phyloP scores from a whole-genome alignment of 2,113 vertebrate species.

The Hippocampus comes region DNA sequence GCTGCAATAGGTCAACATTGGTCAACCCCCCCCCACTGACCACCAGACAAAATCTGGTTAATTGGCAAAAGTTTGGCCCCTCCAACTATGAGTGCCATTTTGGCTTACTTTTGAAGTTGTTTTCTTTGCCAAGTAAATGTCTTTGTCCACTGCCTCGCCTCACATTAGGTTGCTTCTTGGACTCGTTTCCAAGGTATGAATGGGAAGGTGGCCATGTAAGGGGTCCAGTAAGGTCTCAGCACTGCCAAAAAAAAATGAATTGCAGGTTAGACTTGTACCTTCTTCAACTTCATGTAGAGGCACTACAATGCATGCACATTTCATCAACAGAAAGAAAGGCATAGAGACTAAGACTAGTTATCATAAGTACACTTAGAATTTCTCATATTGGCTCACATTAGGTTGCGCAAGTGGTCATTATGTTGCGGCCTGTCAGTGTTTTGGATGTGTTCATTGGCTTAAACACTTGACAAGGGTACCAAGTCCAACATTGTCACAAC shows the following conservation, averaged over 20 bases:
- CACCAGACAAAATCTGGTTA: neutral
- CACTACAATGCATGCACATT: neutral
- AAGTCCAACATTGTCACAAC: neutral
- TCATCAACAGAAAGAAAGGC: neutral
- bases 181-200: constrained; percentile 32
- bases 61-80: neutral
- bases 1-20: neutral
- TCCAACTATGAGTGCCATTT: neutral
- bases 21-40: too few relatives aligned
- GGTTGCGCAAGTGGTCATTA: too few relatives aligned
- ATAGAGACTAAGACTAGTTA: neutral
- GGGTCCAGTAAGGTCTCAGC: constrained; percentile 31
- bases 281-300: neutral
- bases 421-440: too few relatives aligned
- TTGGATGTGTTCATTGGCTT: too few relatives aligned
- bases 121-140: constrained; percentile 1
- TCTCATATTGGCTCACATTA: too few relatives aligned
- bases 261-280: constrained; percentile 5
- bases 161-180: constrained; percentile 22
- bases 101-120: constrained; percentile 10
- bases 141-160: constrained; percentile 2
- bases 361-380: too few relatives aligned
- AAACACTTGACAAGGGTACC: too few relatives aligned
- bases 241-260: constrained; percentile 32
- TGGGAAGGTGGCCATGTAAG: constrained; percentile 17